Conservation (phyloP, 2,797 vertebrate species). For the Acipenser ruthenus region DNA sequence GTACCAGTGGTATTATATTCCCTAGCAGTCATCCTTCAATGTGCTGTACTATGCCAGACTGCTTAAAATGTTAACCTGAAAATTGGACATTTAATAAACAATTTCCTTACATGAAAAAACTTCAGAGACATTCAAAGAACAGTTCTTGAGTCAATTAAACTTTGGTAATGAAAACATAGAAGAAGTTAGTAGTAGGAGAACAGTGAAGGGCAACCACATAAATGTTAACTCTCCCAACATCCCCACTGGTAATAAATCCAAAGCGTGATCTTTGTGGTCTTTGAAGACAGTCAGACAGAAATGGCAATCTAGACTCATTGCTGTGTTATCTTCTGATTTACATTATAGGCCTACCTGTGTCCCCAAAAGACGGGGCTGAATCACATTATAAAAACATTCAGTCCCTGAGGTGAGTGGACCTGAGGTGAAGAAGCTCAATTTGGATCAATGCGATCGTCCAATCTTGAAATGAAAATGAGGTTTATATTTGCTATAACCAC, state of each 20-base stretch:
- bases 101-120: not conserved
- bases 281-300: conserved; percentile 17
- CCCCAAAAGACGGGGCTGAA: not conserved
- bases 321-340: conserved; percentile 23
- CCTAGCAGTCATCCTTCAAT: too few species aligned
- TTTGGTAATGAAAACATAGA: conserved; percentile 14
- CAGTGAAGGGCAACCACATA: conserved; percentile 25
- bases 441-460: conserved; percentile 8
- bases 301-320: conserved; percentile 15
- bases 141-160: conserved; percentile 19
- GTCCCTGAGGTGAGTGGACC: not conserved
- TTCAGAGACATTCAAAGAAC: not conserved
- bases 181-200: conserved; percentile 12
- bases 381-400: conserved; percentile 1
- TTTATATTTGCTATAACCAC: conserved; percentile 10
- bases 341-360: conserved; percentile 21
- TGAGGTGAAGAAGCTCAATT: not conserved
- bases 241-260: conserved; percentile 21
- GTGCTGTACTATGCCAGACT: not conserved
- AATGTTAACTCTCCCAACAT: conserved; percentile 15
- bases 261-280: conserved; percentile 18
- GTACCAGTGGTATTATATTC: too few species aligned
- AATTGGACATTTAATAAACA: not conserved
- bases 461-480: conserved; percentile 11
- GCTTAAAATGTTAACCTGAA: not conserved